Evolutionary conservation across 2,888 invertebrate species (phyloP).

Genomic region (Cerceris ruficornis): DNA sequence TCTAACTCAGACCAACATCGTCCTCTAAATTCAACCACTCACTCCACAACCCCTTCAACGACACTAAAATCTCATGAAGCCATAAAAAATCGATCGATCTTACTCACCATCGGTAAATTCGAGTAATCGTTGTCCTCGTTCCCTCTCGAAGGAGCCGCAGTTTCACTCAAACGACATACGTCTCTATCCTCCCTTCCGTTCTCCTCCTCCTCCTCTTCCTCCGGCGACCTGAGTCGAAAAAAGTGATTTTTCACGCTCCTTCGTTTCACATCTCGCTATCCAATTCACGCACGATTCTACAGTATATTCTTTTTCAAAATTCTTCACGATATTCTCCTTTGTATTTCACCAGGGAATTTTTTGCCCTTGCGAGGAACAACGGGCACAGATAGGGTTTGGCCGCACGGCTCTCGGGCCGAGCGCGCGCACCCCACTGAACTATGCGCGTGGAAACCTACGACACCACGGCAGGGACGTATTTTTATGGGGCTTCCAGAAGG

Average conservation of each 20-base stretch:
- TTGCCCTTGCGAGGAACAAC: slow-evolving; percentile 9
- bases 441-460: slow-evolving; percentile 63
- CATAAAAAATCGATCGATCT: neutral
- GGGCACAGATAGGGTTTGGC: slow-evolving; percentile 64
- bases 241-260: slow-evolving; percentile 62
- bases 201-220: slow-evolving; percentile 63
- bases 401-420: slow-evolving; percentile 67
- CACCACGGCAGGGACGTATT: slow-evolving; percentile 61
- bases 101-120: slow-evolving; percentile 68
- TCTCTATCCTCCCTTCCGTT: slow-evolving; percentile 50
- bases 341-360: neutral
- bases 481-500: slow-evolving; percentile 44
- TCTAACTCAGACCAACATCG: no score
- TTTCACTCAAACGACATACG: slow-evolving; percentile 59
- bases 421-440: slow-evolving; percentile 75
- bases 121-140: slow-evolving; percentile 63
- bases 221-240: slow-evolving; percentile 57
- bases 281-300: neutral
- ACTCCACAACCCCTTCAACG: neutral
- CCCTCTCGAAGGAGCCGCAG: slow-evolving; percentile 55
- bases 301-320: no score
- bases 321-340: neutral
- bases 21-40: no score
- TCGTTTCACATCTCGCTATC: neutral
- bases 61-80: neutral